A percentile compares a stretch with the other conserved stretches of the same genome.
These are phyloP conservation scores for Petroica traversi DNA, from an alignment of 2,113 vertebrate genomes.

Conservation along the genomic window DNA sequence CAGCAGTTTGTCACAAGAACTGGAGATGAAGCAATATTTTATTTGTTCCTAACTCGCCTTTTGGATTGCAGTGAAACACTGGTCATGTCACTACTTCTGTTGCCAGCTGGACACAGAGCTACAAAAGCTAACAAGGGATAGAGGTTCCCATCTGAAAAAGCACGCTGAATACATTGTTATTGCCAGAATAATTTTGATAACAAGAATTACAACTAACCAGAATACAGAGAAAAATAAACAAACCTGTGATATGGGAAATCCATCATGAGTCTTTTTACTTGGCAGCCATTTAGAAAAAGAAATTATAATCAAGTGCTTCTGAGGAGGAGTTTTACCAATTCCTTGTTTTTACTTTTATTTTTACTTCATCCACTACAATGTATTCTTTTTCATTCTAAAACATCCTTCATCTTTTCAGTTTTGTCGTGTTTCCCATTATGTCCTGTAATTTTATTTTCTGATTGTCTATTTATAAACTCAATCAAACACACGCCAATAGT, in stretches of 20 bases:
- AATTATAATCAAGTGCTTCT: not conserved
- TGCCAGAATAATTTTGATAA: not conserved
- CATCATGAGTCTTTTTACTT: not conserved
- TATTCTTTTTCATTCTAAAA: not conserved
- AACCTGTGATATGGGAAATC: not conserved
- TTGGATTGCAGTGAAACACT: not conserved
- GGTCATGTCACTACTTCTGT: not conserved
- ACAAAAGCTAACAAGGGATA: not conserved
- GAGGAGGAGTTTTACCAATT: not conserved
- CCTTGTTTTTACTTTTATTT: not conserved
- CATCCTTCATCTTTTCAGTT: not conserved
- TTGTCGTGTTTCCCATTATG: not conserved
- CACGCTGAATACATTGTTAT: not conserved
- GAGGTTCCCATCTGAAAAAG: not conserved
- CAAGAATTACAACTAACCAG: not conserved
- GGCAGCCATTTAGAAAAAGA: not conserved
- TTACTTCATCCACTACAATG: not conserved
- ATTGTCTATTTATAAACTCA: not conserved
- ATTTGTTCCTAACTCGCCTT: not conserved
- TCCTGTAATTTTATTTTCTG: constrained; percentile 14
- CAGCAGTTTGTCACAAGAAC: not conserved
- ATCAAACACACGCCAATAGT: not conserved
- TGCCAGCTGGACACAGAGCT: not conserved
- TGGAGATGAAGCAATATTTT: not conserved
- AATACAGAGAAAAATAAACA: not conserved